Conservation (phyloP, 2,797 vertebrate species). For the Poeciliopsis presidionis region DNA sequence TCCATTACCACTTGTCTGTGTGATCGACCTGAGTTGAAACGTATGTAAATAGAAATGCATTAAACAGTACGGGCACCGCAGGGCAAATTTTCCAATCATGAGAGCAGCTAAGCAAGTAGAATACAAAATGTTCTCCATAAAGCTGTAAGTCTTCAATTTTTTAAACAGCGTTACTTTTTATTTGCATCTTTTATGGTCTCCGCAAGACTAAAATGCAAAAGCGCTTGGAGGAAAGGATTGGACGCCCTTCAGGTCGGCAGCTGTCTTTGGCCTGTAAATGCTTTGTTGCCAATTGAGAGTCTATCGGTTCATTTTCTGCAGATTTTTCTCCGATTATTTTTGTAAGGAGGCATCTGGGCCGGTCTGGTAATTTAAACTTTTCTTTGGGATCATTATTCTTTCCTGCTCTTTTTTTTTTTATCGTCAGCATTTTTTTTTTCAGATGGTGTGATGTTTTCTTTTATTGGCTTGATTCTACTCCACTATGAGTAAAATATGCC, state of each 20-base stretch:
- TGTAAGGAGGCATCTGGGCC: not conserved
- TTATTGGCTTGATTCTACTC: conserved; percentile 7
- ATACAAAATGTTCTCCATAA: not conserved
- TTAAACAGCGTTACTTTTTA: too few species aligned
- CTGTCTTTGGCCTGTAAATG: not conserved
- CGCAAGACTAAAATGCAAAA: not conserved
- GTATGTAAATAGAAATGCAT: conserved; percentile 12
- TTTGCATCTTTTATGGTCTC: not conserved
- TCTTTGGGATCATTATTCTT: not conserved
- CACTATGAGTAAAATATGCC: not conserved
- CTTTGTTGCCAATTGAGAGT: conserved; percentile 1
- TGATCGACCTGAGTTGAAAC: not conserved
- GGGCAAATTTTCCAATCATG: conserved; percentile 4
- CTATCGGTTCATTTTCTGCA: not conserved
- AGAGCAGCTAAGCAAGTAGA: not conserved
- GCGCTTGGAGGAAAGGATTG: not conserved
- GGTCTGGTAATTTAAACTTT: not conserved
- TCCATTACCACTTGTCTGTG: conserved; percentile 3
- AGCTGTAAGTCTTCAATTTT: not conserved
- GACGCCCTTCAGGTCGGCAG: not conserved
- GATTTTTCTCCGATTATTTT: not conserved
- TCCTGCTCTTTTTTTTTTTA: not conserved
- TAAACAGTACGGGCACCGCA: not conserved
- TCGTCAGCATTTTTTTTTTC: not conserved
- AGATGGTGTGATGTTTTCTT: not conserved